Evolutionary conservation across 2,888 invertebrate species (phyloP).

Genomic region (Branchellion lobata): DNA sequence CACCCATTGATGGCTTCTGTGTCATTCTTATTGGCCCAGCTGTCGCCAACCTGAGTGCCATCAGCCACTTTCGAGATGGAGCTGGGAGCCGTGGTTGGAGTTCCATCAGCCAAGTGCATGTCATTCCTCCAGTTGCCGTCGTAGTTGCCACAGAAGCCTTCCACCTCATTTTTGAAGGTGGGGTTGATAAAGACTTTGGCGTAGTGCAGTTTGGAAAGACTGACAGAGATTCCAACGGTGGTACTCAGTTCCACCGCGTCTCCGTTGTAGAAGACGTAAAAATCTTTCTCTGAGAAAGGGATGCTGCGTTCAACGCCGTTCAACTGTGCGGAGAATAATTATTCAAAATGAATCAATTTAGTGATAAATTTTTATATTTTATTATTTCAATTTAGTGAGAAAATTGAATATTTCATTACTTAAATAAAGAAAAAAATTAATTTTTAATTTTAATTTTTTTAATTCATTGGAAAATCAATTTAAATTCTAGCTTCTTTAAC

Average conservation of each 20-base stretch:
- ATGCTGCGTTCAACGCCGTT: neutral
- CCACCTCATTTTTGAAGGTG: constrained; percentile 16
- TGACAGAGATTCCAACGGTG: neutral
- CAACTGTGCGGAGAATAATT: neutral
- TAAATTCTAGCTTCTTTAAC: too few species aligned
- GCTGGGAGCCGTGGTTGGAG: too few species aligned
- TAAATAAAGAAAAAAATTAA: neutral
- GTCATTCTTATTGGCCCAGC: neutral
- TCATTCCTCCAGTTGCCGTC: constrained; percentile 23
- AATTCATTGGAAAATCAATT: too few species aligned
- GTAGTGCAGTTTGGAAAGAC: neutral
- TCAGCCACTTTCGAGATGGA: neutral
- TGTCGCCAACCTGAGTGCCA: constrained; percentile 14
- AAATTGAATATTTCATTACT: neutral
- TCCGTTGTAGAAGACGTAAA: constrained; percentile 18
- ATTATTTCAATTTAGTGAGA: neutral
- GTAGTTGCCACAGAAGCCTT: constrained; percentile 33
- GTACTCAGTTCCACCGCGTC: constrained; percentile 22
- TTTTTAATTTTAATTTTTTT: too few species aligned
- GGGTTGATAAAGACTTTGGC: neutral
- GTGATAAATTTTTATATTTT: neutral
- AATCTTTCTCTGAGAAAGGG: neutral
- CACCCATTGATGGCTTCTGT: neutral
- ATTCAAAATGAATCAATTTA: neutral
- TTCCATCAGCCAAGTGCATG: neutral